Evolutionary conservation across 2,888 invertebrate genomes (phyloP), one percentile per base, ranked within the genome.

Genomic region (Anaspis maculata): DNA sequence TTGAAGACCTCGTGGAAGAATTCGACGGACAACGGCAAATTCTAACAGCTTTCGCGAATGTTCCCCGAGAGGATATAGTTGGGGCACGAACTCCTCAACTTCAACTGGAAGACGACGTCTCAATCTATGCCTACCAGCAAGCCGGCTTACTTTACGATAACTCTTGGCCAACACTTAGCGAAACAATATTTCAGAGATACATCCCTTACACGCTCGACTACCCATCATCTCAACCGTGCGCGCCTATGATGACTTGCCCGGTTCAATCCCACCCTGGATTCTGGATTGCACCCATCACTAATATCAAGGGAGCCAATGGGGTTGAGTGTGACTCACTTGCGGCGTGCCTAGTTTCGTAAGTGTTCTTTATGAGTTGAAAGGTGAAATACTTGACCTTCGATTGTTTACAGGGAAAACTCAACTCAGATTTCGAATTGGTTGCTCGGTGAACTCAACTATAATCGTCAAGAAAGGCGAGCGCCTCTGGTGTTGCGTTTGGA

Each of bases 151-250:
- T 51, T 1, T 83, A 79, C 53, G 83, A 83, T 50, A 70, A 70
- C 34, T 72, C 77, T 2, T 74, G 80, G 76, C 69, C 76, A 0
- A 72, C 77, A 0, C 57, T 61, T 13, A 44, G 44, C 1, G 43
- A 65, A 32, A n/a, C n/a, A n/a, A n/a, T n/a, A n/a, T n/a, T n/a
- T n/a, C 69, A 70, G 15, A 72, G 70, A 10, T 54, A 76, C 1
- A 83, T 77, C 74, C 83, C 83, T 0, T 83, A 82, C 57, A 81
- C 80, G 1, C 55, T 81, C 32, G 75, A 83, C 50, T 77, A 72
- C 44, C 54, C 56, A 1, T 69, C 72, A 1, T 67, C 42, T 10
- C 74, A 78, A 54, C 72, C 74, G 36, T 80, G 79, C 35, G 32
- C 41, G 16, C 48, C 60, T 4, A 65, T 73, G 7, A 66, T 63